These are phyloP conservation scores for Gandaritis pyraliata DNA, from an alignment of 2,888 invertebrate species.

Conservation along the genomic window DNA sequence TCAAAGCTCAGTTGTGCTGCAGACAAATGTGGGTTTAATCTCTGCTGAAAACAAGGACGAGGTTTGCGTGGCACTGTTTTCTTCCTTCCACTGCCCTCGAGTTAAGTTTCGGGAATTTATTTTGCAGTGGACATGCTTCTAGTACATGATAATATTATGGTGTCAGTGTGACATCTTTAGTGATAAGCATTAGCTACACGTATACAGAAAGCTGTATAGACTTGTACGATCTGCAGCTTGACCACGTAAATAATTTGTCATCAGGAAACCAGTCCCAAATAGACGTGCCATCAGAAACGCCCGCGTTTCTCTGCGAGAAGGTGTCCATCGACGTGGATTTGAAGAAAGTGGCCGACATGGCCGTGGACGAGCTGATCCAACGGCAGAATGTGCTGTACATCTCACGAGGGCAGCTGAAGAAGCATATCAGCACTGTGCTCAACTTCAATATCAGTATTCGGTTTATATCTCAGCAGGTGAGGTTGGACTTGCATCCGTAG, in stretches of 20 bases:
- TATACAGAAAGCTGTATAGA: too few relatives aligned
- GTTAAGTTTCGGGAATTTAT: too few relatives aligned
- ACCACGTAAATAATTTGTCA: neutral
- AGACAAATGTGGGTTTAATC: too few relatives aligned
- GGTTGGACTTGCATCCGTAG: slow-evolving; percentile 1
- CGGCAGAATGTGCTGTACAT: slow-evolving; percentile 94
- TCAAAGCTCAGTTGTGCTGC: too few relatives aligned
- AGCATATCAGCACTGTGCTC: slow-evolving; percentile 95
- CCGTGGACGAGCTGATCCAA: slow-evolving; percentile 92
- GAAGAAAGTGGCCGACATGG: slow-evolving; percentile 95
- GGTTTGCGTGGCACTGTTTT: too few relatives aligned
- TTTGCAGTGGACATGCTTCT: too few relatives aligned
- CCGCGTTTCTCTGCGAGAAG: slow-evolving; percentile 96
- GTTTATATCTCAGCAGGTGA: slow-evolving; percentile 95
- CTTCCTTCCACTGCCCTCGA: too few relatives aligned
- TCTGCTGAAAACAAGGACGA: too few relatives aligned
- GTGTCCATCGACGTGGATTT: slow-evolving; percentile 95
- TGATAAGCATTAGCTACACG: too few relatives aligned
- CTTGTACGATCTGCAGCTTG: too few relatives aligned
- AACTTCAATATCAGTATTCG: slow-evolving; percentile 95
- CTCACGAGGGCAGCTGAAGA: slow-evolving; percentile 93
- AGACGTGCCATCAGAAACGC: slow-evolving; percentile 89
- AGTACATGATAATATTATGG: too few relatives aligned
- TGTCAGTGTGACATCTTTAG: too few relatives aligned
- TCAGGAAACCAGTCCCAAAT: slow-evolving; percentile 62